These are phyloP conservation scores for Azemiops feae DNA, from an alignment of 2,113 vertebrate genomes.

Conservation along the genomic window DNA sequence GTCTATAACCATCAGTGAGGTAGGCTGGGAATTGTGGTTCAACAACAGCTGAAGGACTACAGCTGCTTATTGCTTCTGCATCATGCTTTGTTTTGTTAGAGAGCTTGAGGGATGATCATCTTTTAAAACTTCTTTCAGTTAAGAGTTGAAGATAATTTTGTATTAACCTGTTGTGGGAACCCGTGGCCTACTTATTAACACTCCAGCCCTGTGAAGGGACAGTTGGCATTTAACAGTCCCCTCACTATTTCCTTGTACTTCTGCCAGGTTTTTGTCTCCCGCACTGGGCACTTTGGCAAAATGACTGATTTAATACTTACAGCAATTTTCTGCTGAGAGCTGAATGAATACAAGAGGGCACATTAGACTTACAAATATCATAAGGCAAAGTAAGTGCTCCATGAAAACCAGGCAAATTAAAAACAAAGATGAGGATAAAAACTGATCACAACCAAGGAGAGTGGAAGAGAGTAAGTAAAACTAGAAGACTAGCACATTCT, in stretches of 20 bases:
- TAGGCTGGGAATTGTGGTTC: not conserved
- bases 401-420: slow-evolving; percentile 33
- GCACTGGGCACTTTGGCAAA: slow-evolving; percentile 19
- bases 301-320: slow-evolving; percentile 40
- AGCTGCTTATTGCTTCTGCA: not conserved
- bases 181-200: not conserved
- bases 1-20: not conserved
- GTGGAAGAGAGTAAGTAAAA: not conserved
- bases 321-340: slow-evolving; percentile 48
- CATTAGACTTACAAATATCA: slow-evolving; percentile 20
- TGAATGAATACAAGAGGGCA: slow-evolving; percentile 49
- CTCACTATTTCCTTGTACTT: slow-evolving; percentile 24
- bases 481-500: not conserved
- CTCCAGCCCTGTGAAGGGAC: slow-evolving; percentile 2
- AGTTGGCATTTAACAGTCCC: not conserved
- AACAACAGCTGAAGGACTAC: not conserved
- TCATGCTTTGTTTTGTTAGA: not conserved
- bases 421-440: slow-evolving; percentile 13
- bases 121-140: not conserved
- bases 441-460: slow-evolving; percentile 4
- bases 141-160: not conserved
- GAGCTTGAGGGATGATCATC: not conserved
- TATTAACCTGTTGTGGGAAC: slow-evolving; percentile 16
- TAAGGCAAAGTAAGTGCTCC: not conserved
- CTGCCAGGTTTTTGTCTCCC: slow-evolving; percentile 23